These are phyloP conservation scores for Thumatha senex DNA, from an alignment of 2,888 invertebrate species.

Conservation along the genomic window DNA sequence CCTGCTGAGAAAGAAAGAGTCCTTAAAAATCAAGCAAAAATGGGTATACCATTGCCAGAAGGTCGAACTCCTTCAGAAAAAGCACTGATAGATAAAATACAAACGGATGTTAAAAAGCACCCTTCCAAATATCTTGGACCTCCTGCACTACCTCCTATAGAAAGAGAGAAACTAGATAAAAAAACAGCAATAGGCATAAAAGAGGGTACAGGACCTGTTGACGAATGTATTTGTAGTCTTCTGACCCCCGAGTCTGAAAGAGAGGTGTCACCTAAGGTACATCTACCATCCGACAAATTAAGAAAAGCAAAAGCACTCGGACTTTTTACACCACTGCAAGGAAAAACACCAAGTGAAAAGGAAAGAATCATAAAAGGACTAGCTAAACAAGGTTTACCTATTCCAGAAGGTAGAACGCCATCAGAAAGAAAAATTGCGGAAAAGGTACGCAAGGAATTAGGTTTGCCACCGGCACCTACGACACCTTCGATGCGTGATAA, in stretches of 20 bases:
- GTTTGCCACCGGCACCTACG: conserved; percentile 30
- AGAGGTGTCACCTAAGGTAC: neutral
- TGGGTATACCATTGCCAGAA: neutral
- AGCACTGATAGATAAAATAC: too few species aligned
- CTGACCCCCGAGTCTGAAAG: conserved; percentile 22
- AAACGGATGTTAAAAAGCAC: conserved; percentile 18
- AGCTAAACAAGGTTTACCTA: conserved; percentile 7
- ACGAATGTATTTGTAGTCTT: conserved; percentile 43
- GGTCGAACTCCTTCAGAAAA: neutral
- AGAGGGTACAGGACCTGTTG: conserved; percentile 41
- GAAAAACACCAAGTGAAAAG: conserved; percentile 11
- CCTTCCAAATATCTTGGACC: conserved; percentile 23
- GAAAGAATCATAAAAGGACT: conserved; percentile 13
- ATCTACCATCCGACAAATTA: conserved; percentile 20
- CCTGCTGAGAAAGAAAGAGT: too few species aligned
- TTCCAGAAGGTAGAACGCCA: conserved; percentile 15
- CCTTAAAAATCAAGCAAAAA: too few species aligned
- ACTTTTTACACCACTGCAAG: conserved; percentile 12
- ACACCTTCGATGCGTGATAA: conserved; percentile 36
- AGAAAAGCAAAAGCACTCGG: conserved; percentile 35
- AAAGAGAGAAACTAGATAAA: conserved; percentile 19
- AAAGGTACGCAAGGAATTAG: conserved; percentile 14
- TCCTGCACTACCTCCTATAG: neutral
- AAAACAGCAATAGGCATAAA: conserved; percentile 38
- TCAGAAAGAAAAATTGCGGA: conserved; percentile 13